phyloP scores from a whole-genome alignment of 2,113 vertebrate genomes.

The Gnathonemus echidnorhynchus region DNA sequence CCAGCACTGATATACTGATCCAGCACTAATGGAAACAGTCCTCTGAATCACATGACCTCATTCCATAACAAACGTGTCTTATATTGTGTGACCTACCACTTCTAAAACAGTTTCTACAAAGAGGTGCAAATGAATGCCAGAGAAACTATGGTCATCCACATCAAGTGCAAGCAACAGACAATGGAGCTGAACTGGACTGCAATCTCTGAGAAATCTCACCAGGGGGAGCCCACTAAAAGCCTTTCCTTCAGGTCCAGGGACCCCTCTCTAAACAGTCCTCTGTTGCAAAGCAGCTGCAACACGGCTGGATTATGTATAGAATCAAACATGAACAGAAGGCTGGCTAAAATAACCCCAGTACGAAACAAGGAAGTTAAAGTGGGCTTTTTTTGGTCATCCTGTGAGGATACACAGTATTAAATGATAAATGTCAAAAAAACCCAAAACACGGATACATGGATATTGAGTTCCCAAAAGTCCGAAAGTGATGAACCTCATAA shows the following conservation, averaged over 20 bases:
- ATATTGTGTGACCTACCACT: neutral
- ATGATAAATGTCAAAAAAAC: neutral
- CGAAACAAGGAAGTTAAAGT: neutral
- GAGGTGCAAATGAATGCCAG: neutral
- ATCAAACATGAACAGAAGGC: neutral
- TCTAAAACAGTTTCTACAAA: neutral
- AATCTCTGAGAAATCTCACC: neutral
- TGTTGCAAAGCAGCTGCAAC: neutral
- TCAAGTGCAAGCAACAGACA: neutral
- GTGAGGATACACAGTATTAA: neutral
- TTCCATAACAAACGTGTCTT: neutral
- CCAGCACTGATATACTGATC: neutral
- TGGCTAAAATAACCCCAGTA: neutral
- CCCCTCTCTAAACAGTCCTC: neutral
- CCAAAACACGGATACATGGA: neutral
- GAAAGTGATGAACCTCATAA: neutral
- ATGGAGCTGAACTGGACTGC: neutral
- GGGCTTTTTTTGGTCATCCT: neutral
- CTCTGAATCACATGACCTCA: neutral
- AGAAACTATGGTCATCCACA: neutral
- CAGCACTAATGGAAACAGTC: neutral
- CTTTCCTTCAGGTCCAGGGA: neutral
- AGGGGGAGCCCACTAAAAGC: neutral
- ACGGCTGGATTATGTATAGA: neutral
- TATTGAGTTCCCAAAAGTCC: neutral